Base-by-base conservation (phyloP, 2,888 invertebrate genomes). In the Drosophila cracens region DNA sequence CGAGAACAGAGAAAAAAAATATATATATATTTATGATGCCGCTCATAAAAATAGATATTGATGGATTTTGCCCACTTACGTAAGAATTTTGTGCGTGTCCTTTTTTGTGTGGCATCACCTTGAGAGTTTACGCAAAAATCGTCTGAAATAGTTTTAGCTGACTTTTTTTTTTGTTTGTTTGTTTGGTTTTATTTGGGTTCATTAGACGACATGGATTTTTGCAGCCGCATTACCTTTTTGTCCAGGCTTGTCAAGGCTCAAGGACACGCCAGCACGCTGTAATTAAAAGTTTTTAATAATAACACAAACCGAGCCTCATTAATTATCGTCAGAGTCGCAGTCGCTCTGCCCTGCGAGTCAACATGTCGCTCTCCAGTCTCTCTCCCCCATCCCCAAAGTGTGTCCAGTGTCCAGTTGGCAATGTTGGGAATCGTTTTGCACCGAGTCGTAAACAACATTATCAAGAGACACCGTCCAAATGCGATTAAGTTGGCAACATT, bases 401-500 rank as follows among this genome's bases (percentile, higher is more conserved):
- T 25, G 46, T 13, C 58, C 51, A 13, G n/a, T 8, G 10, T n/a
- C 29, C 48, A 62, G 46, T 56, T 66, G 59, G 4, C 21, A 29
- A 34, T 70, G 31, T 62, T 54, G 79, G 25, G 25, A 87, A 89
- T 74, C 90, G 89, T 89, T 87, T 87, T 89, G 86, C 89, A 80
- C 74, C 56, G 71, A 79, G 68, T 76, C 76, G 80, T 76, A 63
- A 89, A 89, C 89, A 89, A 87, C 87, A 87, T 87, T 87, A 87
- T 87, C 87, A 89, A 76, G 75, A 60, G 68, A 29, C 60, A 56
- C 66, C 70, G 76, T 68, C 76, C 80, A 85, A 84, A 82, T 74
- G 85, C 88, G 89, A 89, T 87, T 89, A 89, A 87, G 85, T 81
- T 85, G 83, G 85, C 79, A 85, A 85, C 87, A 87, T 87, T 80